Conservation (phyloP, 2,113 vertebrate genomes). For the Barnardius zonarius region DNA sequence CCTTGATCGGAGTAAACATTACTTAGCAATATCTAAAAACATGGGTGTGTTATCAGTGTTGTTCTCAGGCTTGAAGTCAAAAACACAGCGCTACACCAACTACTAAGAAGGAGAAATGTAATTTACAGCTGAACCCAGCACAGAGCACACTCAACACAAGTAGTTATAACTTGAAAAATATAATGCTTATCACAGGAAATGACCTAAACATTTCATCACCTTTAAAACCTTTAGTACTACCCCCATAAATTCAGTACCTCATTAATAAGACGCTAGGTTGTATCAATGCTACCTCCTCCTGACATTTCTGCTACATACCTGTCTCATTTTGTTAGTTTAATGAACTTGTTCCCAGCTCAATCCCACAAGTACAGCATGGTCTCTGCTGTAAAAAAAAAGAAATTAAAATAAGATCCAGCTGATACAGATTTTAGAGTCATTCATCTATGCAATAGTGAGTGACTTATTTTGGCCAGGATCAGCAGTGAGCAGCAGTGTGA, state of each 20-base stretch:
- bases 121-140: not conserved
- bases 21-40: not conserved
- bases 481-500: not conserved
- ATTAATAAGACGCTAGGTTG: not conserved
- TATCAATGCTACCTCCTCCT: not conserved
- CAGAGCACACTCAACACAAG: not conserved
- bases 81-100: not conserved
- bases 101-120: not conserved
- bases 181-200: not conserved
- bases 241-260: not conserved
- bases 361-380: not conserved
- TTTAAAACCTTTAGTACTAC: not conserved
- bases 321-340: conserved; percentile 20
- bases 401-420: not conserved
- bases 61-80: not conserved
- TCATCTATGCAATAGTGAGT: not conserved
- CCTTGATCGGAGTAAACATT: not conserved
- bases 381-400: not conserved
- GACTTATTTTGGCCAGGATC: conserved; percentile 21
- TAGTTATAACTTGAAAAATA: not conserved
- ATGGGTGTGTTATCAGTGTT: not conserved
- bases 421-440: conserved; percentile 3
- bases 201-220: not conserved
- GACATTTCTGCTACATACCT: not conserved
- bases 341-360: not conserved